Conservation (phyloP, 2,113 vertebrate species). For the Daboia siamensis region DNA sequence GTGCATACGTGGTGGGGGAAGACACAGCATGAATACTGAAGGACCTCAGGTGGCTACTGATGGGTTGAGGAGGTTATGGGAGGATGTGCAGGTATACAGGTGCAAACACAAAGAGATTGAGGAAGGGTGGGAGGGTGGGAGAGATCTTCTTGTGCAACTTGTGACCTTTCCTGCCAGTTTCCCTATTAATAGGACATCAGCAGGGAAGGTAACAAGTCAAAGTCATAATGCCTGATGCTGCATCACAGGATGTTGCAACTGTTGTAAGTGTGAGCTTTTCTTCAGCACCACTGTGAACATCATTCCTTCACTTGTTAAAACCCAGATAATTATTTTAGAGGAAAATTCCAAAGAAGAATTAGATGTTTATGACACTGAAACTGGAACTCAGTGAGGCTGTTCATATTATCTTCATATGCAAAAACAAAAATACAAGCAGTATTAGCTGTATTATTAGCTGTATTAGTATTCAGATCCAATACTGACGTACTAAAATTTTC, state of each 20-base stretch:
- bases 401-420: neutral
- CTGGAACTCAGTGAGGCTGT: neutral
- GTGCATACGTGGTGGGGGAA: neutral
- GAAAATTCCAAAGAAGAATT: neutral
- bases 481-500: neutral
- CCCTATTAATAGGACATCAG: neutral
- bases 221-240: too few species aligned
- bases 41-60: neutral
- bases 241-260: neutral
- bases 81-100: neutral
- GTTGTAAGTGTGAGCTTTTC: neutral
- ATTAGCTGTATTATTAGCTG: neutral
- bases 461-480: neutral
- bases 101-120: neutral
- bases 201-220: neutral
- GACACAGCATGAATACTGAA: neutral
- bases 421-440: neutral
- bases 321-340: neutral
- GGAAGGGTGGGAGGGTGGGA: neutral
- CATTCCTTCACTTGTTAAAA: neutral
- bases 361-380: neutral
- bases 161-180: neutral
- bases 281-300: neutral
- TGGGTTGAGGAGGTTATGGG: neutral
- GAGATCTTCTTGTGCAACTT: neutral